These are phyloP conservation scores for Drosophila mercatorum DNA, from an alignment of 2,888 invertebrate species.

Conservation along the genomic window DNA sequence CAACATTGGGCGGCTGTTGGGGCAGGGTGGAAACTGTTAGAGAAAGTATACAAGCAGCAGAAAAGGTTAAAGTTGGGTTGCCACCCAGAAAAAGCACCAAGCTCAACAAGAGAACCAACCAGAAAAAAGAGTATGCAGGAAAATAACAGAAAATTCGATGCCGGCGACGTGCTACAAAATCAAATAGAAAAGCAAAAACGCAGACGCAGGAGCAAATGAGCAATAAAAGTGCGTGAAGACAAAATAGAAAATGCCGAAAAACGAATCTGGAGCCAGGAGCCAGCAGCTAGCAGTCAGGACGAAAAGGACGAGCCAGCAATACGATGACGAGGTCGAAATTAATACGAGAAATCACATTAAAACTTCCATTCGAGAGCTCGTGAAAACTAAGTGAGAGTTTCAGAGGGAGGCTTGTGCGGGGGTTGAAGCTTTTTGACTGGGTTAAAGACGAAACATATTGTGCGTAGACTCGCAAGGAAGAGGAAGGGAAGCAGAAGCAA, in stretches of 20 bases:
- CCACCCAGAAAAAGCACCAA: slow-evolving; percentile 47
- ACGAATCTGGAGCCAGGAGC: slow-evolving; percentile 9
- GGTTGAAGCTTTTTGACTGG: slow-evolving; percentile 66
- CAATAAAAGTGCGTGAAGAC: slow-evolving; percentile 74
- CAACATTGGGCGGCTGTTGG: background rate
- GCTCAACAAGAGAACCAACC: slow-evolving; percentile 47
- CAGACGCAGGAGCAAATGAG: slow-evolving; percentile 41
- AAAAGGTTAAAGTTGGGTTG: slow-evolving; percentile 52
- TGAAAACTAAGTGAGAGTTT: slow-evolving; percentile 22
- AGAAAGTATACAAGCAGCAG: background rate
- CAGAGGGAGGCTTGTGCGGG: slow-evolving; percentile 1
- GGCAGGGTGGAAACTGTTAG: slow-evolving; percentile 9
- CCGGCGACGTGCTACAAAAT: slow-evolving; percentile 73
- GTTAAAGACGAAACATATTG: slow-evolving; percentile 80
- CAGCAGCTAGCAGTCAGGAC: slow-evolving; percentile 6
- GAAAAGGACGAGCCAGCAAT: slow-evolving; percentile 37
- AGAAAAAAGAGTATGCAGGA: slow-evolving; percentile 21
- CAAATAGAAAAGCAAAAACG: slow-evolving; percentile 60
- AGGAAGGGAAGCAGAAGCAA: slow-evolving; percentile 16
- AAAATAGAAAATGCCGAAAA: slow-evolving; percentile 62
- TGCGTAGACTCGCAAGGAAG: slow-evolving; percentile 66
- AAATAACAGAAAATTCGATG: slow-evolving; percentile 52
- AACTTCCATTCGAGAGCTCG: slow-evolving; percentile 60
- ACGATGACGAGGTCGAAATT: slow-evolving; percentile 77
- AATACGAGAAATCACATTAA: slow-evolving; percentile 78